Evolutionary conservation across 2,113 vertebrate species (phyloP), one percentile per base, ranked within the genome.

Genomic region (Catagonus wagneri): DNA sequence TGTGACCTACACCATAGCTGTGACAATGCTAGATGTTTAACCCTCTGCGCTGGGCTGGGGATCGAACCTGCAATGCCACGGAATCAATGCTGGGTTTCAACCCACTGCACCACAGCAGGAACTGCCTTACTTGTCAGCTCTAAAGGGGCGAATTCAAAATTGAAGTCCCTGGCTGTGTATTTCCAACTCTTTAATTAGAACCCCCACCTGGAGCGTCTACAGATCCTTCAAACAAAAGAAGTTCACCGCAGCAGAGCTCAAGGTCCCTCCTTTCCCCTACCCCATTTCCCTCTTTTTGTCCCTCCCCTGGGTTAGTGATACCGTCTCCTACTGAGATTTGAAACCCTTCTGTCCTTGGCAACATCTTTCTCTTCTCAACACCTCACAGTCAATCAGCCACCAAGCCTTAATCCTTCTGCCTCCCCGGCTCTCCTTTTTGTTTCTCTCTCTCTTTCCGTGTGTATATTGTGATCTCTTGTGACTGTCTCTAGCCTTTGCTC

Each of bases 251-350:
- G 29, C 34, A 32, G 63, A 75, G 29, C 60, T 65, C 8, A 2
- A 16, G 7, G 3, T 65, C 68, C 54, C 16, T 50, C 15, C 39
- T 66, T 22, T 6, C 11, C 25, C 3, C 61, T 8, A 2, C 0
- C 0, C 17, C 8, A 0, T 61, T 80, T 56, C 16, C 69, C 23
- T 36, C 29, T 65, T 20, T 19, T 20, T 52, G 15, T 39, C 50
- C 58, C 78, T 83, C 61, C 22, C 36, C 66, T 68, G 11, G 4
- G 16, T 60, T 50, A 54, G 58, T n/a, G 29, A 2, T 3, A 13
- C 16, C 68, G 39, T 63, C 27, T 36, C 52, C 74, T 66, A 13
- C 32, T 34, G 39, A 83, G 6, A 1, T 29, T 32, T 44, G 52
- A 56, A 87, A 39, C 52, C 6, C 85, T 3, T 44, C 6, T 17